These are phyloP conservation scores for Aphis gossypii DNA, from an alignment of 1,140 invertebrate species.

Conservation along the genomic window DNA sequence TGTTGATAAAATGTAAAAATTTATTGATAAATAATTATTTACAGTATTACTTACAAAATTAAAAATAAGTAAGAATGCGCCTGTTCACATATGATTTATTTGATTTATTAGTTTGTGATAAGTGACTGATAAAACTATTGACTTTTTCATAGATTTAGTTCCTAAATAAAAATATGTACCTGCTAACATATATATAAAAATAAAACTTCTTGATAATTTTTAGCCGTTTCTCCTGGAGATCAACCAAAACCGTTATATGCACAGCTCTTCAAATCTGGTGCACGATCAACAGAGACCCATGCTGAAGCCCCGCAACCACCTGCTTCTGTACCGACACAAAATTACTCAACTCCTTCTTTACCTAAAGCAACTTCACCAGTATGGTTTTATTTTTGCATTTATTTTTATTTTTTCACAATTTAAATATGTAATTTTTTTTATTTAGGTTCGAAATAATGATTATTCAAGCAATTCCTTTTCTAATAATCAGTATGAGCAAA, in stretches of 20 bases:
- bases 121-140: neutral
- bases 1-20: neutral
- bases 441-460: conserved; percentile 47
- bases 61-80: neutral
- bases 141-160: neutral
- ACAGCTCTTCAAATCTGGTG: conserved; percentile 41
- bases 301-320: conserved; percentile 17
- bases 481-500: conserved; percentile 55
- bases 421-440: neutral
- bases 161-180: neutral
- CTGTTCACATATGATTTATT: neutral
- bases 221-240: conserved; percentile 52
- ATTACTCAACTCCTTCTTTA: conserved; percentile 39
- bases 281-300: conserved; percentile 27
- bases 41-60: neutral
- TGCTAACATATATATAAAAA: neutral
- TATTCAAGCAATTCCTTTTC: conserved; percentile 17
- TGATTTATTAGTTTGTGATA: neutral
- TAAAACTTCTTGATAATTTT: neutral
- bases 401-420: neutral
- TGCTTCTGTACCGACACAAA: neutral
- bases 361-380: conserved; percentile 47
- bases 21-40: neutral
- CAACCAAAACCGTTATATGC: conserved; percentile 54
- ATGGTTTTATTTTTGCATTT: neutral